phyloP scores from a whole-genome alignment of 2,113 vertebrate genomes.

The Lepisosteus osseus region DNA sequence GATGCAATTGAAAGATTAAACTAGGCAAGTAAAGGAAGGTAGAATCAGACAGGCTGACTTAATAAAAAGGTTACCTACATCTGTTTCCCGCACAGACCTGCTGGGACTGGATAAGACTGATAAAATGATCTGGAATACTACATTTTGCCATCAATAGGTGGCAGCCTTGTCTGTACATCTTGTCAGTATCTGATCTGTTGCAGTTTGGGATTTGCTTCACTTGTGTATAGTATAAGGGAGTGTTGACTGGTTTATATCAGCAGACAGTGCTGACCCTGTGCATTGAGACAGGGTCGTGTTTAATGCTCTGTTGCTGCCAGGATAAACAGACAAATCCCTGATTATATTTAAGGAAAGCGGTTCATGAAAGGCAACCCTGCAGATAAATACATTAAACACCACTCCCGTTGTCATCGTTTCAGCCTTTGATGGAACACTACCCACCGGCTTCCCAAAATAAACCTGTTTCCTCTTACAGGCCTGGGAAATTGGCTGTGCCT shows the following conservation, averaged over 20 bases:
- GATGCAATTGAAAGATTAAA: too few relatives aligned
- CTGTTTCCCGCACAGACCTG: too few relatives aligned
- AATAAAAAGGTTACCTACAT: too few relatives aligned
- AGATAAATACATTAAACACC: constrained; percentile 34
- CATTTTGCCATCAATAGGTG: constrained; percentile 26
- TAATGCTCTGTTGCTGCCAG: constrained; percentile 28
- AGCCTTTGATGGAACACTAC: constrained; percentile 38
- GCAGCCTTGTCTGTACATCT: constrained; percentile 17
- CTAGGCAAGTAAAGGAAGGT: too few relatives aligned
- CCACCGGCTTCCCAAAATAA: constrained; percentile 50
- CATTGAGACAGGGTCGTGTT: constrained; percentile 22
- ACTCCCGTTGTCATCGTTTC: constrained; percentile 26
- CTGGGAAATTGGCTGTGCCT: constrained; percentile 31
- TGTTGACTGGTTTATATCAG: constrained; percentile 21
- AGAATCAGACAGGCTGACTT: too few relatives aligned
- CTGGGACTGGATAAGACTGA: not conserved
- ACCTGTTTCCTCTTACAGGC: constrained; percentile 26
- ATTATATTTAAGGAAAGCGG: constrained; percentile 29
- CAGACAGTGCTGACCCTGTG: constrained; percentile 21
- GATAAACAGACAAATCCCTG: constrained; percentile 34
- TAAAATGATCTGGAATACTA: not conserved
- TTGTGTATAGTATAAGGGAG: not conserved
- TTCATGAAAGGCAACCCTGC: constrained; percentile 31
- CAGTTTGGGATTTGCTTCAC: not conserved
- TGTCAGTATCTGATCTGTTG: not conserved